phyloP scores from a whole-genome alignment of 2,888 invertebrate genomes.

The Bruchidius siliquastri region DNA sequence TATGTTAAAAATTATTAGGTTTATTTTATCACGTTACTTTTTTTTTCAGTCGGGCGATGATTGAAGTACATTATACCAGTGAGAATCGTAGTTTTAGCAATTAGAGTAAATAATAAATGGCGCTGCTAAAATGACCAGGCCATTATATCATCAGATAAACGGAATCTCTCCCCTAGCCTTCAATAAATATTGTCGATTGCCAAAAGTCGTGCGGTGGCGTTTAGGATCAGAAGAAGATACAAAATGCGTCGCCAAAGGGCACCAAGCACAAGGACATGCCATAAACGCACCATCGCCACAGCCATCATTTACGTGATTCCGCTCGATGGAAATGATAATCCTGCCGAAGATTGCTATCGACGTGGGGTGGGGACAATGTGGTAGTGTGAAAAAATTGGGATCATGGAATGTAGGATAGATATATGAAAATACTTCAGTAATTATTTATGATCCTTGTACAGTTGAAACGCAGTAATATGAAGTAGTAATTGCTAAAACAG shows the following conservation, averaged over 20 bases:
- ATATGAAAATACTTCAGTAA: too few species aligned
- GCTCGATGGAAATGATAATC: not conserved
- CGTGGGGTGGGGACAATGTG: not conserved
- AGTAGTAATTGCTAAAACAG: too few species aligned
- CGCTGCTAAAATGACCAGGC: not conserved
- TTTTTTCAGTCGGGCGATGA: too few species aligned
- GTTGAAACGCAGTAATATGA: too few species aligned
- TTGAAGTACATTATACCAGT: too few species aligned
- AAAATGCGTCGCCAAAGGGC: not conserved
- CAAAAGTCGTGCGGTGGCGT: not conserved
- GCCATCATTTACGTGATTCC: not conserved
- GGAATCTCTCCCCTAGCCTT: not conserved
- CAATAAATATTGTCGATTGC: not conserved
- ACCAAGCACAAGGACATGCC: not conserved
- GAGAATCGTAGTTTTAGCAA: too few species aligned
- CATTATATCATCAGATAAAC: not conserved
- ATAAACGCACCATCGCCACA: not conserved
- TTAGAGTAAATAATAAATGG: too few species aligned
- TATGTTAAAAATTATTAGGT: too few species aligned
- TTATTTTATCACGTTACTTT: too few species aligned
- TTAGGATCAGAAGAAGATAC: not conserved
- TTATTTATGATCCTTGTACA: too few species aligned
- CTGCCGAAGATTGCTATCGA: not conserved
- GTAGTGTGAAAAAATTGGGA: not conserved
- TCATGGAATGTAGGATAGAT: not conserved